Percentiles rank a stretch among this genome's conserved stretches.
These are phyloP conservation scores for Nymphicus hollandicus DNA, from an alignment of 2,113 vertebrate species.

Conservation along the genomic window DNA sequence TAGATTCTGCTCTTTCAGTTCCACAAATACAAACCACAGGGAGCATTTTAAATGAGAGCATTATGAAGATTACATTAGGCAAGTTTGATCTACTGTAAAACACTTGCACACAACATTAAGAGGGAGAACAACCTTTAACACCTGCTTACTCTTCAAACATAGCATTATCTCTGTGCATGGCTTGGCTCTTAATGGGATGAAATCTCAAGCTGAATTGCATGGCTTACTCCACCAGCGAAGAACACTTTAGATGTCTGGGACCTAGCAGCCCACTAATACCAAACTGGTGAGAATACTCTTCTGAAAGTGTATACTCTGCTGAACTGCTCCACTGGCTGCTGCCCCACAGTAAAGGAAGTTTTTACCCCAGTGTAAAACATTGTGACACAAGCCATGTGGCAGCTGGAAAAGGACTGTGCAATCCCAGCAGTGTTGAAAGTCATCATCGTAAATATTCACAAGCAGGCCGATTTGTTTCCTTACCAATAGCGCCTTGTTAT, in stretches of 20 bases:
- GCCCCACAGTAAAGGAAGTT: background rate
- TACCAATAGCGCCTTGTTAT: conserved; percentile 21
- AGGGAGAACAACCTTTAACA: conserved; percentile 66
- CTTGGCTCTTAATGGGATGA: conserved; percentile 42
- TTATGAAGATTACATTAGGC: conserved; percentile 67
- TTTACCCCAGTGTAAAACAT: background rate
- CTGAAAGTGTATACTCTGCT: rapidly evolving
- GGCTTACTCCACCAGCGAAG: background rate
- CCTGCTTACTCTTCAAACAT: conserved; percentile 60
- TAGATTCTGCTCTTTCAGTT: conserved; percentile 50
- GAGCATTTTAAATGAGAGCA: conserved; percentile 68
- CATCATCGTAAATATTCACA: conserved; percentile 40
- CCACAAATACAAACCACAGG: conserved; percentile 62
- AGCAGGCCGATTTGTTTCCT: conserved; percentile 41
- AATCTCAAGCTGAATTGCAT: conserved; percentile 24
- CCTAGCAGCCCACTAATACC: background rate
- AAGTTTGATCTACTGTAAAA: conserved; percentile 71
- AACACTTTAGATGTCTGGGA: background rate
- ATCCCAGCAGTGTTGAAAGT: conserved; percentile 1
- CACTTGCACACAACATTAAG: conserved; percentile 12
- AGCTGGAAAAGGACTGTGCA: background rate
- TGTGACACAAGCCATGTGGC: background rate
- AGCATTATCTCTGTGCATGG: conserved; percentile 43
- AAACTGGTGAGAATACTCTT: background rate
- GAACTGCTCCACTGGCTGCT: background rate